Base-by-base conservation (phyloP, 1,140 invertebrate species). In the Drosophila repletoides region DNA sequence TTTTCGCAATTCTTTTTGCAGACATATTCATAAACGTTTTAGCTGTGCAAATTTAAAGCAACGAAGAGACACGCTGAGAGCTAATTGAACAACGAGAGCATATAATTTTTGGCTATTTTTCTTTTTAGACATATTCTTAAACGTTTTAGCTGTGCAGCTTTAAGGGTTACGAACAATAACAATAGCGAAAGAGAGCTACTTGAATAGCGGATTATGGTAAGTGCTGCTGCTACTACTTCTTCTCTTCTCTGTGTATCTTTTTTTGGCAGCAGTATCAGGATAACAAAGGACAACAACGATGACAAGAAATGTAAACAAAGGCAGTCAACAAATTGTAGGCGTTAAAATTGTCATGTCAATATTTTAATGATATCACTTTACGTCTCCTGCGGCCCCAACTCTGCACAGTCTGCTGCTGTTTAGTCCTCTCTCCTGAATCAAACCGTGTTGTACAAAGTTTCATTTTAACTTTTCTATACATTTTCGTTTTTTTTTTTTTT, bases 311-410 rank as follows among this genome's bases (percentile, higher is more conserved):
- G 75, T 55, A 65, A 56, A 70, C 59, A 79, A 70, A 59, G 36
- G 70, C 59, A 64, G 64, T 67, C 67, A 75, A 75, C 80, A 84
- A 84, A 80, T 84, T 75, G 80, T 68, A 84, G 80, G 80, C 80
- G 80, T 84, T 53, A 72, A 84, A 84, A 86, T 84, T 86, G 80
- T 86, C 80, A 80, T 84, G 80, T 84, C 80, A 84, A 84, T 84
- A 84, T 86, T 86, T 86, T 84, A 84, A 84, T 84, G 80, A 84
- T 84, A 84, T 84, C 80, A 80, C 80, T 84, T 86, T 80, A 80
- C 80, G 80, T 74, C 45, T 45, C 26, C 33, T 31, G n/a, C 28
- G 1, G 17, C 1, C 29, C 10, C 15, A 6, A 3, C 21, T 6
- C 12, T 12, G 21, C 26, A 26, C 33, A 41, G 4, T 5, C 26